Evolutionary conservation across 2,113 vertebrate genomes (phyloP).

Genomic region (Conger conger): DNA sequence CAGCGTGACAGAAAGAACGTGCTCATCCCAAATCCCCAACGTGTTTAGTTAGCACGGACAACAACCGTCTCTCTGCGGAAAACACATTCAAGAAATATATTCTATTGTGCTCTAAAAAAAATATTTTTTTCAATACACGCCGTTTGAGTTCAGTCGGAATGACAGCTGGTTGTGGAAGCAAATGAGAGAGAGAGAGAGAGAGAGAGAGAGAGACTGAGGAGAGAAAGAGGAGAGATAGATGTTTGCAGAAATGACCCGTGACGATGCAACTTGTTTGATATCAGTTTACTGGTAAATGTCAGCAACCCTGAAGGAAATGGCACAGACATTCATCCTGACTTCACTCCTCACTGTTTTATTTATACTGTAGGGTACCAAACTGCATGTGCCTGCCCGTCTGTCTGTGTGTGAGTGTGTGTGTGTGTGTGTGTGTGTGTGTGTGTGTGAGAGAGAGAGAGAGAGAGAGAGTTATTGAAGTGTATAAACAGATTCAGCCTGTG

Average conservation of each 20-base stretch:
- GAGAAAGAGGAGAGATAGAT: background rate
- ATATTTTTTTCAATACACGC: slow-evolving; percentile 25
- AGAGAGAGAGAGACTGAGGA: slow-evolving; percentile 12
- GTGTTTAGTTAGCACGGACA: slow-evolving; percentile 63
- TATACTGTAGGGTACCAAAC: background rate
- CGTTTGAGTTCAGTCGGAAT: slow-evolving; percentile 48
- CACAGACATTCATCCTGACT: slow-evolving; percentile 50
- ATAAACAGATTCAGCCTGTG: background rate
- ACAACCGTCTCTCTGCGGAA: slow-evolving; percentile 32
- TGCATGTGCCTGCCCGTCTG: slow-evolving; percentile 29
- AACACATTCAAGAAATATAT: slow-evolving; percentile 49
- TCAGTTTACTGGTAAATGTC: slow-evolving; percentile 61
- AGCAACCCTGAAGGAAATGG: slow-evolving; percentile 54
- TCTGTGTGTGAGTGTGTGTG: slow-evolving; percentile 10
- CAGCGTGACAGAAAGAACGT: slow-evolving; percentile 65
- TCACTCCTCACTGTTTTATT: slow-evolving; percentile 34
- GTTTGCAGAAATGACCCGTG: slow-evolving; percentile 58
- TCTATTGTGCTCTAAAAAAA: slow-evolving; percentile 42
- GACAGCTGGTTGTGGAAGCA: slow-evolving; percentile 47
- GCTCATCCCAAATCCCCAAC: slow-evolving; percentile 52
- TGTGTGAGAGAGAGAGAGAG: too few relatives aligned
- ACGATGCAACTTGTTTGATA: slow-evolving; percentile 50
- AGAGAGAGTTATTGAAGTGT: too few relatives aligned
- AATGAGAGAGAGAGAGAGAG: slow-evolving; percentile 33
- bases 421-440: slow-evolving; percentile 15